Evolutionary conservation across 2,113 vertebrate genomes (phyloP).

Genomic region (Protobothrops flavoviridis): DNA sequence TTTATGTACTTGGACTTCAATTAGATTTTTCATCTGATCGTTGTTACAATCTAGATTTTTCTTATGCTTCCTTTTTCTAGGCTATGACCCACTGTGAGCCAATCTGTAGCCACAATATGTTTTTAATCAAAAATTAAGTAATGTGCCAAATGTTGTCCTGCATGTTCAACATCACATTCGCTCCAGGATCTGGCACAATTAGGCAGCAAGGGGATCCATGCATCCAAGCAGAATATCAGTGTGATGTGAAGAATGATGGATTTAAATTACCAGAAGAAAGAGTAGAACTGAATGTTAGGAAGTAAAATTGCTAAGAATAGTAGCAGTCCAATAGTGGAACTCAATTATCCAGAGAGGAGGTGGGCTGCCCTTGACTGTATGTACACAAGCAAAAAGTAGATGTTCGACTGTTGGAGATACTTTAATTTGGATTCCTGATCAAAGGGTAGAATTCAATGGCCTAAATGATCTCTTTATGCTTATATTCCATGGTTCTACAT

Average conservation of each 20-base stretch:
- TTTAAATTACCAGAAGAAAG: background rate
- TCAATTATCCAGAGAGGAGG: background rate
- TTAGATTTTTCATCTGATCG: background rate
- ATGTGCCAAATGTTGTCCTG: background rate
- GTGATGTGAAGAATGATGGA: background rate
- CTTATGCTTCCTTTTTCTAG: background rate
- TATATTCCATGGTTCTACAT: background rate
- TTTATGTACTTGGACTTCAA: background rate
- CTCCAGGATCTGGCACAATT: background rate
- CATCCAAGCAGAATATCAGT: background rate
- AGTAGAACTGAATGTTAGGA: background rate
- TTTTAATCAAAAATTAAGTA: background rate
- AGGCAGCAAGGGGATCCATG: background rate
- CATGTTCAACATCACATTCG: background rate
- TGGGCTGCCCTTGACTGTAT: background rate
- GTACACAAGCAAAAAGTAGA: background rate
- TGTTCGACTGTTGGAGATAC: background rate
- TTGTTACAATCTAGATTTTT: background rate
- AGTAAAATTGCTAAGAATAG: background rate
- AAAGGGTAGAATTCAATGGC: background rate
- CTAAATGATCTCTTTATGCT: background rate
- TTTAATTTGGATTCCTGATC: background rate
- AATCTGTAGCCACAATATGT: background rate
- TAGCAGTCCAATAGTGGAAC: background rate
- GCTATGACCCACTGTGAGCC: background rate